Evolutionary conservation across 2,888 invertebrate species (phyloP), one percentile per base, ranked within the genome.

Genomic region (Stenotaenia linearis): DNA sequence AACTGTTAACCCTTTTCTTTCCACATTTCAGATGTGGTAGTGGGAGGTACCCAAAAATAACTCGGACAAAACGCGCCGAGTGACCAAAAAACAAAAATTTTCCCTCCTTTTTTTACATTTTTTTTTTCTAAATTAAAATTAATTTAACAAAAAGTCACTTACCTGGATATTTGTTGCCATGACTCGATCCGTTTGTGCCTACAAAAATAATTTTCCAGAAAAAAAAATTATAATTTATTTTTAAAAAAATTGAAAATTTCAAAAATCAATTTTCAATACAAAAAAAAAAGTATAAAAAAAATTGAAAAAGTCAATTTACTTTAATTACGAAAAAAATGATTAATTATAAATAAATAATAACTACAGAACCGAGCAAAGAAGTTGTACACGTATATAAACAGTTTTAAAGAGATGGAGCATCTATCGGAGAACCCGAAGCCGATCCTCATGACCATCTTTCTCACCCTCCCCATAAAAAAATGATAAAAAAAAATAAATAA

Each of bases 141-240:
- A 32, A 32, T 32, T 6, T 32, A 32, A 32, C 4, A 32, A 32
- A 32, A 32, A 32, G 9, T 32, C 4, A 45, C n/a, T 15, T n/a
- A 50, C 40, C 77, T 45, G 35, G 77, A 45, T 77, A 77, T 77
- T 77, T 77, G 77, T 77, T 77, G 77, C 35, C 77, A 45, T 77
- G 77, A 25, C 77, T 77, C 40, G 77, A 77, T 40, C 77, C 77
- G 40, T 77, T 77, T 37, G 77, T 77, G 45, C 77, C 77, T 77
- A 12, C 4, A 69, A 69, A n/a, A 50, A 35, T 74, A 18, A 32
- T 74, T 74, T 28, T 1, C 12, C 18, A n/a, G n/a, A n/a, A 3
- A 75, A 75, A 75, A 21, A 3, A 28, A 25, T 69, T 69, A 23
- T 25, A 74, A 74, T 74, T 74, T 32, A 12, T 76, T 7, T 18